Conservation (phyloP, 37 sponge, comb jelly and placozoan genomes). For the Geodia barretti region DNA sequence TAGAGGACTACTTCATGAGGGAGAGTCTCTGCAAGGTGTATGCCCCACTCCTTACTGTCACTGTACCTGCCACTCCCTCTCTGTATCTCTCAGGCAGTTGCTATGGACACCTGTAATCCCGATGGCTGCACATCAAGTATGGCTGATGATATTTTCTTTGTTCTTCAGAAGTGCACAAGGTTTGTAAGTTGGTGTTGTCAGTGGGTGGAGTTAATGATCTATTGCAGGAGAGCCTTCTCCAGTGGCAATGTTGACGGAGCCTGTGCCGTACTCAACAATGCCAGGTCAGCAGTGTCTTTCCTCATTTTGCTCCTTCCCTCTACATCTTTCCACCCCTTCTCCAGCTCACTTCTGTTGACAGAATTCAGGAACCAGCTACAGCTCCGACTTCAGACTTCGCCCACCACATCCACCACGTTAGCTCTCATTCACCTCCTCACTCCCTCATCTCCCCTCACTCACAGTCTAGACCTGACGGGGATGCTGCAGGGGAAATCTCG, state of each 20-base stretch:
- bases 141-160: constrained; percentile 89
- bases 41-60: neutral
- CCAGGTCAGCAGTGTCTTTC: constrained; percentile 50
- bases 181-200: constrained; percentile 15
- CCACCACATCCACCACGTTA: too few species aligned
- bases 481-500: neutral
- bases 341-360: constrained; percentile 66
- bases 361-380: constrained; percentile 59
- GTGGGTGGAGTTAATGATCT: too few species aligned
- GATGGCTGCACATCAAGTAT: constrained; percentile 72
- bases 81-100: too few species aligned
- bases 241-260: constrained; percentile 77
- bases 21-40: constrained; percentile 80
- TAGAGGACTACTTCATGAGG: constrained; percentile 86
- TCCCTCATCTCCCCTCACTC: neutral
- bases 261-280: constrained; percentile 88
- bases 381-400: constrained; percentile 35
- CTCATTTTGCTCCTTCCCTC: neutral
- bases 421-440: neutral
- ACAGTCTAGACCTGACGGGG: neutral
- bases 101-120: constrained; percentile 40
- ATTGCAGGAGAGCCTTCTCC: constrained; percentile 71
- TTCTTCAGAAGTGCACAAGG: constrained; percentile 82
- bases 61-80: too few species aligned
- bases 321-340: neutral